phyloP scores from a whole-genome alignment of 2,888 invertebrate genomes.

The Achlya flavicornis region DNA sequence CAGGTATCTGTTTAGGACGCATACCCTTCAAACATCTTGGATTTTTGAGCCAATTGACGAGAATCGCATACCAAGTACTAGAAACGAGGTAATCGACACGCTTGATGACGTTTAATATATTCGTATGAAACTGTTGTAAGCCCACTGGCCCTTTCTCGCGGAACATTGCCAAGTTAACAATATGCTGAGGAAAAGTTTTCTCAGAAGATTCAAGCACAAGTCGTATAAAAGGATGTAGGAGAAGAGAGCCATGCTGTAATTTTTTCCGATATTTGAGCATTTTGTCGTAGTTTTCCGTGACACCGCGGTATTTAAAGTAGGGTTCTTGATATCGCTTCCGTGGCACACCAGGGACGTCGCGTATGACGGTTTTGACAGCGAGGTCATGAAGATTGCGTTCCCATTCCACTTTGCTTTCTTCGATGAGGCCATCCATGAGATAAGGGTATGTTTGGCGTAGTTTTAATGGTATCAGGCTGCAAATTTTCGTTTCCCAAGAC shows the following conservation, averaged over 20 bases:
- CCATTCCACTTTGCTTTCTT: constrained; percentile 84
- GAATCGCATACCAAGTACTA: constrained; percentile 73
- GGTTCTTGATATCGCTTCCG: constrained; percentile 74
- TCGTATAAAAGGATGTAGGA: constrained; percentile 86
- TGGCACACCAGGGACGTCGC: constrained; percentile 82
- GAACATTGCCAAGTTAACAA: constrained; percentile 81
- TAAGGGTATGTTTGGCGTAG: constrained; percentile 83
- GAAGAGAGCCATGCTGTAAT: constrained; percentile 82
- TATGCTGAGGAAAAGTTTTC: constrained; percentile 75
- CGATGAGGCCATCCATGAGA: constrained; percentile 79
- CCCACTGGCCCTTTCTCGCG: constrained; percentile 67
- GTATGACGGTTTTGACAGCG: constrained; percentile 86
- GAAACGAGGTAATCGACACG: constrained; percentile 73
- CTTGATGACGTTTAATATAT: constrained; percentile 68
- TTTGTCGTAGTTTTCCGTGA: constrained; percentile 83
- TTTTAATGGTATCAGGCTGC: constrained; percentile 79
- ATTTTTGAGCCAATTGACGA: constrained; percentile 76
- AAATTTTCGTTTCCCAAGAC: constrained; percentile 85
- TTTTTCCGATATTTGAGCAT: constrained; percentile 84
- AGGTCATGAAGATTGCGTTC: constrained; percentile 84
- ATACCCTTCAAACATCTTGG: constrained; percentile 73
- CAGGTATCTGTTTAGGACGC: constrained; percentile 62
- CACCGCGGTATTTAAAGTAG: constrained; percentile 85
- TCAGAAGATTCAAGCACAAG: constrained; percentile 82
- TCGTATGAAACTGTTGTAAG: constrained; percentile 60